Evolutionary conservation across 1,140 invertebrate species (phyloP), one percentile per base, ranked within the genome.

Genomic region (Gerris buenoi): DNA sequence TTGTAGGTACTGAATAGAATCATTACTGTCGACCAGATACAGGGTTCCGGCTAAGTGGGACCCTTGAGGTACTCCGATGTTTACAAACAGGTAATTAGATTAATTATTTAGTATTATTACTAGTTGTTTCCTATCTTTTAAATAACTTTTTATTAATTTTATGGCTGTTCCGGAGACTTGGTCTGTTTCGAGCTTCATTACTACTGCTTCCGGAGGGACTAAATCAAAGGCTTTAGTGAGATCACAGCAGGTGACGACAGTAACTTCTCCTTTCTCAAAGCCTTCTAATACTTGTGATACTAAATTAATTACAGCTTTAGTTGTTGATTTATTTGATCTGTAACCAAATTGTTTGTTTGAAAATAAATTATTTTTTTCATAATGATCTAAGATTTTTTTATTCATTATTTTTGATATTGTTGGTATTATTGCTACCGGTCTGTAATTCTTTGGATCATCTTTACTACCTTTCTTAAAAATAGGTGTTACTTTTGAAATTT

Each of bases 181-280:
- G 18, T 46, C 18, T 2, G n/a, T 64, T 25, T 71, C 60, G 56
- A 75, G 26, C 71, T 72, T 73, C n/a, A 60, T 58, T 18, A 74
- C 27, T n/a, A n/a, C 58, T 63, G 60, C 58, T 25, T 72, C 61
- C 33, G 71, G 71, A 68, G 72, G 68, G 22, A 75, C 71, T 58
- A 71, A 69, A 59, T 76, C 74, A 62, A 76, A 76, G 1, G 75
- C 74, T 25, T 73, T 74, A 26, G 66, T 70, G 33, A 76, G 67
- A 61, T 76, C 73, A 0, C 75, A 61, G 66, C 75, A 73, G 25
- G 75, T 61, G 15, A 58, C 67, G 13, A 68, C 15, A 10, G 68
- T 67, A 60, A 64, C 61, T n/a, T 70, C 64, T 29, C 68, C 63
- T 22, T 70, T 62, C 65, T 73, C 70, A 26, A 71, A 25, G 10